Conservation (phyloP, 2,888 invertebrate species). For the Diplolepis rosae region DNA sequence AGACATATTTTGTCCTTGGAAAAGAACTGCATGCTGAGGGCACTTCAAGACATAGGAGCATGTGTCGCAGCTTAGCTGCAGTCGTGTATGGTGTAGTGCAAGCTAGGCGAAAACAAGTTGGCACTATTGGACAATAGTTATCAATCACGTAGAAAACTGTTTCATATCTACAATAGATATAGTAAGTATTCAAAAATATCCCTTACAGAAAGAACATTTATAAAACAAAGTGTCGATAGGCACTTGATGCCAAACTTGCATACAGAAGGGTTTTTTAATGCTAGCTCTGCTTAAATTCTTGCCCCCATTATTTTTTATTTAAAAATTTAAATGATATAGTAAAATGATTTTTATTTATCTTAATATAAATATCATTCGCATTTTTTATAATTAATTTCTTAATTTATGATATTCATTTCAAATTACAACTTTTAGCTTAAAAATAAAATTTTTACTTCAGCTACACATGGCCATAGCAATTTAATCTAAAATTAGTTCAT, state of each 20-base stretch:
- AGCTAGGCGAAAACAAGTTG: conserved; percentile 83
- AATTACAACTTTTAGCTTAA: too few relatives aligned
- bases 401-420: too few relatives aligned
- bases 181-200: not conserved
- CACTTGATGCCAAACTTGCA: not conserved
- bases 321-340: too few relatives aligned
- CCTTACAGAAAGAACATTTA: not conserved
- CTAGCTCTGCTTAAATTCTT: not conserved
- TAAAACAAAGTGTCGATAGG: too few relatives aligned
- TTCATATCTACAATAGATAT: not conserved
- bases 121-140: conserved; percentile 56
- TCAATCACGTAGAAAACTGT: not conserved
- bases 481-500: too few relatives aligned
- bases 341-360: too few relatives aligned
- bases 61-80: conserved; percentile 86
- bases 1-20: conserved; percentile 92
- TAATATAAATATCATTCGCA: too few relatives aligned
- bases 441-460: too few relatives aligned
- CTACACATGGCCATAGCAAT: too few relatives aligned
- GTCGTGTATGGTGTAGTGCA: conserved; percentile 93
- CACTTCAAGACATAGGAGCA: conserved; percentile 81
- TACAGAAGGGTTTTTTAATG: not conserved
- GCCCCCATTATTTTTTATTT: too few relatives aligned
- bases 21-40: conserved; percentile 77
- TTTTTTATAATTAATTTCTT: too few relatives aligned